Conservation (phyloP, 2,888 invertebrate species). For the Drosophila cognata region DNA sequence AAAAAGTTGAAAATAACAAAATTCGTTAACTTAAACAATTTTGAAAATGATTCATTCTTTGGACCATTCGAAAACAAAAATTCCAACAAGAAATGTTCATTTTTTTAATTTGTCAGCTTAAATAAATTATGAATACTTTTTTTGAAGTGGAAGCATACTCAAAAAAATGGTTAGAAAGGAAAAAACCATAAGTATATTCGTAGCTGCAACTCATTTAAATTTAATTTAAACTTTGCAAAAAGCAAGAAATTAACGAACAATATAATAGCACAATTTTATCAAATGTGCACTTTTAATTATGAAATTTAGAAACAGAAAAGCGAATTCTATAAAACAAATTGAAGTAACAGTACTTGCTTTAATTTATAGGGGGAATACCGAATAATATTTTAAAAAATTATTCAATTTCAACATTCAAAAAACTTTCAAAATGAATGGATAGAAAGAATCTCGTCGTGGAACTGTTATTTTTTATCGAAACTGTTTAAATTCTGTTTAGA, state of each 20-base stretch:
- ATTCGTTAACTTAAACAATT: background rate
- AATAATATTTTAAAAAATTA: background rate
- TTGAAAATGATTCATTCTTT: background rate
- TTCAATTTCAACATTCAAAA: background rate
- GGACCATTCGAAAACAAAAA: background rate
- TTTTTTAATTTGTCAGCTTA: fast-evolving
- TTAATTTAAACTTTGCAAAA: background rate
- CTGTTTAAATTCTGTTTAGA: background rate
- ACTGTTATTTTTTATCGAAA: background rate
- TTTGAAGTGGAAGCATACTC: background rate
- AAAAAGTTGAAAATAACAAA: background rate
- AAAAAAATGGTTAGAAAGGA: background rate
- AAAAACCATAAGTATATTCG: background rate
- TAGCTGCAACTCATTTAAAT: background rate
- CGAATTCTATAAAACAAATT: too few relatives aligned
- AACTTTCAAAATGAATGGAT: background rate
- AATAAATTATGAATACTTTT: background rate
- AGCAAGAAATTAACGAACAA: too few relatives aligned
- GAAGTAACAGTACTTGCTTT: too few relatives aligned
- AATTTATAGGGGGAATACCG: too few relatives aligned
- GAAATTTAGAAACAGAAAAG: too few relatives aligned
- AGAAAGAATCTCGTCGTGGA: fast-evolving
- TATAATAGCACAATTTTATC: too few relatives aligned
- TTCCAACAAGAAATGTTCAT: background rate
- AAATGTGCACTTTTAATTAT: too few relatives aligned